Evolutionary conservation across 2,113 vertebrate genomes (phyloP), one percentile per base, ranked within the genome.

Genomic region (Pogonocichla stellata): DNA sequence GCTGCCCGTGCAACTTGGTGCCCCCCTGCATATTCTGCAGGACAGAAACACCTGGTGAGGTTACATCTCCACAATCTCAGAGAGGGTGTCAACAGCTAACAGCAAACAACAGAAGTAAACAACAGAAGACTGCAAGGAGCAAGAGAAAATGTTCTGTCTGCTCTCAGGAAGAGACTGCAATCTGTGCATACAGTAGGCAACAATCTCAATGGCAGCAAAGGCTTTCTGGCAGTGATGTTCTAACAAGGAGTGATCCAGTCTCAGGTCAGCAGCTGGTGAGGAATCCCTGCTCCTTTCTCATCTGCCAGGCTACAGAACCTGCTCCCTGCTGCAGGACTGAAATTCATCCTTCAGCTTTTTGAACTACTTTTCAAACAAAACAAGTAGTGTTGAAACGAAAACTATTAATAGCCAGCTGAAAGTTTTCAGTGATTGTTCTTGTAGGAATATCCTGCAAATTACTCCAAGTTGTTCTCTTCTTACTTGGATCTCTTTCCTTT

Each of bases 11-110:
- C 97, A 99, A 98, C 95, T 99, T 99, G 19, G 98, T 98, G 53
- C 99, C 99, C 4, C 99, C 98, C 83, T 99, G 99, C 96, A 99
- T 99, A 83, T 99, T 99, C 99, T 99, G 97, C 74, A 92, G 93
- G 93, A 95, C 36, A 96, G 70, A 94, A 66, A 93, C 57, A 51
- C 14, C 71, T 75, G 47, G 28, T 96, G 48, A 97, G 72, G 60
- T 80, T 73, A 77, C 2, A 22, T 12, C 74, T 50, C 54, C 85
- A 81, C 28, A 91, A 45, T 60, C 88, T 42, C 84, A 80, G 36
- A 38, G 26, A 73, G 6, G 25, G 40, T 58, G 74, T 64, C 60
- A 80, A 40, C 20, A 75, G 9, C 34, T 64, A 50, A 40, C n/a
- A 70, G 48, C 43, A 70, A 50, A 69, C 18, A 50, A 48, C 33